These are phyloP conservation scores for Aplocera efformata DNA, from an alignment of 2,888 invertebrate species.

Conservation along the genomic window DNA sequence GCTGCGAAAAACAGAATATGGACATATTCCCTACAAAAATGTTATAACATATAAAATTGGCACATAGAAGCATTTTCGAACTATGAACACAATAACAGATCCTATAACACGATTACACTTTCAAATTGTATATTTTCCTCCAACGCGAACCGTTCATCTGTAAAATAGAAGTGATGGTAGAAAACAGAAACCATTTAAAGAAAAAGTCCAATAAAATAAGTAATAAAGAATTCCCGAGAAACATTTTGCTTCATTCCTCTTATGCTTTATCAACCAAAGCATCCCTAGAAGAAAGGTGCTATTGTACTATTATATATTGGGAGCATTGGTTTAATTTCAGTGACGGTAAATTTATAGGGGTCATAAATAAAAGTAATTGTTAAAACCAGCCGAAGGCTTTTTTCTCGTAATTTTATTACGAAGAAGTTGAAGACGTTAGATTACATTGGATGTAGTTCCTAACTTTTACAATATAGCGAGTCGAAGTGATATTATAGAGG, in stretches of 20 bases:
- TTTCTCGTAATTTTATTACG: slow-evolving; percentile 71
- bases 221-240: slow-evolving; percentile 19
- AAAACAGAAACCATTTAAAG: slow-evolving; percentile 8
- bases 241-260: slow-evolving; percentile 25
- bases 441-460: slow-evolving; percentile 47
- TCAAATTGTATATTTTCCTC: too few species aligned
- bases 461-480: slow-evolving; percentile 54
- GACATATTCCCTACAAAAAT: too few species aligned
- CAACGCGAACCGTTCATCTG: too few species aligned
- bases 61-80: too few species aligned
- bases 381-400: slow-evolving; percentile 62
- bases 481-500: slow-evolving; percentile 45
- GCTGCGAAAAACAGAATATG: too few species aligned
- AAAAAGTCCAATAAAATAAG: slow-evolving; percentile 19
- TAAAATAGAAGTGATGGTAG: too few species aligned
- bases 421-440: slow-evolving; percentile 63
- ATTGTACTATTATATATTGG: slow-evolving; percentile 53
- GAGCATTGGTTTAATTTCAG: slow-evolving; percentile 56
- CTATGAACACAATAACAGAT: too few species aligned
- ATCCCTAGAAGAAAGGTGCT: slow-evolving; percentile 50
- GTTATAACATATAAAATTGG: too few species aligned
- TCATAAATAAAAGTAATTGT: slow-evolving; percentile 73
- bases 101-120: too few species aligned
- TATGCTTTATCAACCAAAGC: slow-evolving; percentile 34
- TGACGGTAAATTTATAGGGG: slow-evolving; percentile 68